Base-by-base conservation (phyloP, 1,140 invertebrate species). In the Micrasema longulum region DNA sequence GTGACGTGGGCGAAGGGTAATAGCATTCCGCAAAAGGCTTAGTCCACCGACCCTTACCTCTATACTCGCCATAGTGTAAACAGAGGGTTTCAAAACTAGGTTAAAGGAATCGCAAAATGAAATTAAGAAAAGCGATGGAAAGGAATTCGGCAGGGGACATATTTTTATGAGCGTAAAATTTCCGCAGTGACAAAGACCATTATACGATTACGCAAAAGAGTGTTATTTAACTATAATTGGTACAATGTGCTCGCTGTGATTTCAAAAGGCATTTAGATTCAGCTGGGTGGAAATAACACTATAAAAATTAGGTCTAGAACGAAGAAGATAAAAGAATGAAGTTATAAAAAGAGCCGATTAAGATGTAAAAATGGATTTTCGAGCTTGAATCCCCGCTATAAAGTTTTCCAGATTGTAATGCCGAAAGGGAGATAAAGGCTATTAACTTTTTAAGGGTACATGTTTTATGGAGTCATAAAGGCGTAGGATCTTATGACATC, bases 21-120 rank as follows among this genome's bases (percentile, higher is more conserved):
- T 60, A 22, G 14, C 36, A 60, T 52, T 22, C 55, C 20, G 36
- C 36, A 20, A 38, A 22, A 23, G 55, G 55, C 18, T 55, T 31
- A 55, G 36, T 38, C 16, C n/a, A 14, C 14, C 55, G 4, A 35
- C 26, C 55, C 55, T 18, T 38, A 60, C 50, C 50, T 9, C 10
- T 10, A 3, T n/a, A 31, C 50, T 9, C 10, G 20, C 2, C 22
- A n/a, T n/a, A n/a, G n/a, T 23, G 55, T 18, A 18, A 52, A 52
- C 36, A 60, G 1, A 20, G 55, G 55, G 55, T 60, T 38, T 60
- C 35, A 60, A 60, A 60, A 60, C 31, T 38, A 10, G 35, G 55
- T 60, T 55, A 38, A 60, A 60, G 36, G 55, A 60, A 41, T 38
- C 55, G 36, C 14, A 16, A 55, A 55, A 16, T 26, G 23, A n/a